Percentiles rank a stretch among this genome's conserved stretches.
Evolutionary conservation across 2,888 invertebrate genomes (phyloP).

Genomic region (Paralinhomoeus sp.): DNA sequence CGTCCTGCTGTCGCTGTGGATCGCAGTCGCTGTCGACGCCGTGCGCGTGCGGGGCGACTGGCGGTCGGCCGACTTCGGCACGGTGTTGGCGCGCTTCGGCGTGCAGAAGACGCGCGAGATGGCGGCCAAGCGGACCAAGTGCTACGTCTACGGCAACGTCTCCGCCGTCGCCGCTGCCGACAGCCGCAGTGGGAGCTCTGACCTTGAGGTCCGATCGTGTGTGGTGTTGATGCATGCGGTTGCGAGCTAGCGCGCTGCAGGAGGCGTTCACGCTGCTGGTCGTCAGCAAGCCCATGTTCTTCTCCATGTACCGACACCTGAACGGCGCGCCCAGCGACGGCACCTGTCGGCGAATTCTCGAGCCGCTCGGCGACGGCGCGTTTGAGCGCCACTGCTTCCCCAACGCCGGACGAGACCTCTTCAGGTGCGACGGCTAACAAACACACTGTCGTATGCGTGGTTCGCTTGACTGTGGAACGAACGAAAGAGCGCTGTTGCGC

Average conservation of each 20-base stretch:
- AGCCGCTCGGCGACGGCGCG: slow-evolving; percentile 52
- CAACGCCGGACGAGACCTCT: slow-evolving; percentile 12
- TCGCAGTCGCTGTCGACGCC: no score
- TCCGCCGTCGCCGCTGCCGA: slow-evolving; percentile 34
- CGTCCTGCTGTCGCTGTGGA: no score
- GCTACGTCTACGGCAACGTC: slow-evolving; percentile 85
- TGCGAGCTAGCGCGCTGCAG: no score
- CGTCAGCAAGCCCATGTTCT: slow-evolving; percentile 60
- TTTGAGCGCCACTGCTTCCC: slow-evolving; percentile 40
- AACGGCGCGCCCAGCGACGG: slow-evolving; percentile 31
- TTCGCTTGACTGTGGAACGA: no score
- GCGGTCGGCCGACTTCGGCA: slow-evolving; percentile 38
- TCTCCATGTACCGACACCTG: slow-evolving; percentile 65
- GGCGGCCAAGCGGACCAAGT: slow-evolving; percentile 59
- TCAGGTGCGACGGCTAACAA: no score
- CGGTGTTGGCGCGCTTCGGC: slow-evolving; percentile 73
- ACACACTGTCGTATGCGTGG: no score
- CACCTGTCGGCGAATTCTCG: slow-evolving; percentile 65
- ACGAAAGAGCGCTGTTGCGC: no score
- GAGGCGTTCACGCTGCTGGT: slow-evolving; percentile 48
- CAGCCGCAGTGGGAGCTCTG: no score
- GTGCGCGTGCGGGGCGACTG: no score
- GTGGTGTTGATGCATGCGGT: no score
- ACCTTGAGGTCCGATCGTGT: no score
- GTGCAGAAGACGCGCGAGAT: slow-evolving; percentile 81